These are phyloP conservation scores for Momotus momota DNA, from an alignment of 2,797 vertebrate genomes.

Conservation along the genomic window DNA sequence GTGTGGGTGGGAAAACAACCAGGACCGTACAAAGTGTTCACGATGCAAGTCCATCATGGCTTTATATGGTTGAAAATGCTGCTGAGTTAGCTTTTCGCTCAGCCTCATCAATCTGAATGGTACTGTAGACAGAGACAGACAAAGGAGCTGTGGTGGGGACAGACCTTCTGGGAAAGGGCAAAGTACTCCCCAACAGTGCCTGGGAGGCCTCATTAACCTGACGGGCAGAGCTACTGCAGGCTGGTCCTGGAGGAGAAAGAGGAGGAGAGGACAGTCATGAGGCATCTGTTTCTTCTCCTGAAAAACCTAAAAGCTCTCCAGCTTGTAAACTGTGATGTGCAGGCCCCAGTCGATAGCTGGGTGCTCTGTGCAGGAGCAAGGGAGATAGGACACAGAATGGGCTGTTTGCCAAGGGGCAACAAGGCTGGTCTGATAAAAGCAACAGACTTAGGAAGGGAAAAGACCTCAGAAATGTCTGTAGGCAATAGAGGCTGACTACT, in stretches of 20 bases:
- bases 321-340: background rate
- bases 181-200: fast-evolving
- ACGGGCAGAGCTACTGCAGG: background rate
- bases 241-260: background rate
- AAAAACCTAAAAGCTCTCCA: background rate
- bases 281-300: background rate
- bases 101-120: background rate
- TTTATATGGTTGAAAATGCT: background rate
- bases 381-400: background rate
- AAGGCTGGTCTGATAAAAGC: background rate
- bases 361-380: background rate
- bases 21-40: background rate
- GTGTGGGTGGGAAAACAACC: conserved; percentile 17
- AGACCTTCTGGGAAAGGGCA: background rate
- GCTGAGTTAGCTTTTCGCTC: conserved; percentile 34
- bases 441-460: background rate
- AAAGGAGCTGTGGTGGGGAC: background rate
- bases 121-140: background rate
- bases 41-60: background rate
- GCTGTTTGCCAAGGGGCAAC: background rate
- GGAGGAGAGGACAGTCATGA: background rate
- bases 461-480: background rate
- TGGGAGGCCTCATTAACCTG: background rate
- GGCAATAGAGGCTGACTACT: background rate
- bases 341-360: background rate